Conservation (phyloP, 2,113 vertebrate species). For the Sclerurus mexicanus region DNA sequence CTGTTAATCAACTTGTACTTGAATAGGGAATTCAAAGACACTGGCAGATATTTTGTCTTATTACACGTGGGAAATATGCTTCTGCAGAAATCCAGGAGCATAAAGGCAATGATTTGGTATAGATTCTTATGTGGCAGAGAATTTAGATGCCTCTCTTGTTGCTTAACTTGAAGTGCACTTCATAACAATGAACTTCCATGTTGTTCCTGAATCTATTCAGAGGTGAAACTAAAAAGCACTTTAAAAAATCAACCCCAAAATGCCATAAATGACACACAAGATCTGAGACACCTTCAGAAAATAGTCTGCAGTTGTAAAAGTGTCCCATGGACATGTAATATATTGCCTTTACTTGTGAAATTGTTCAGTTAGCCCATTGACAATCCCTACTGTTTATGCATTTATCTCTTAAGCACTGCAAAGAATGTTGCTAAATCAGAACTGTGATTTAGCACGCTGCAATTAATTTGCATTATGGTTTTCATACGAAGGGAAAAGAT, state of each 20-base stretch:
- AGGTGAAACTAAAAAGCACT: not conserved
- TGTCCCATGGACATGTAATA: not conserved
- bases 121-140: not conserved
- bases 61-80: not conserved
- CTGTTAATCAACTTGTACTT: not conserved
- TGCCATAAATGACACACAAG: not conserved
- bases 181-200: not conserved
- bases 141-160: not conserved
- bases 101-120: not conserved
- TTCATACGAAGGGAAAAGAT: not conserved
- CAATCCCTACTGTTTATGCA: not conserved
- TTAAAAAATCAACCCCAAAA: not conserved
- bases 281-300: not conserved
- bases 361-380: not conserved
- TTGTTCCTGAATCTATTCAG: not conserved
- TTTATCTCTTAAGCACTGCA: not conserved
- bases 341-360: not conserved
- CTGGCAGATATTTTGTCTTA: not conserved
- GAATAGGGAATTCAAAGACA: not conserved
- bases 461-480: constrained; percentile 32
- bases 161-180: not conserved
- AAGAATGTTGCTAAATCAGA: not conserved
- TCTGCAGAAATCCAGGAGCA: not conserved
- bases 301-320: not conserved
- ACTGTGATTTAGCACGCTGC: not conserved